Evolutionary conservation across 2,797 vertebrate species (phyloP).

Genomic region (Falco peregrinus): DNA sequence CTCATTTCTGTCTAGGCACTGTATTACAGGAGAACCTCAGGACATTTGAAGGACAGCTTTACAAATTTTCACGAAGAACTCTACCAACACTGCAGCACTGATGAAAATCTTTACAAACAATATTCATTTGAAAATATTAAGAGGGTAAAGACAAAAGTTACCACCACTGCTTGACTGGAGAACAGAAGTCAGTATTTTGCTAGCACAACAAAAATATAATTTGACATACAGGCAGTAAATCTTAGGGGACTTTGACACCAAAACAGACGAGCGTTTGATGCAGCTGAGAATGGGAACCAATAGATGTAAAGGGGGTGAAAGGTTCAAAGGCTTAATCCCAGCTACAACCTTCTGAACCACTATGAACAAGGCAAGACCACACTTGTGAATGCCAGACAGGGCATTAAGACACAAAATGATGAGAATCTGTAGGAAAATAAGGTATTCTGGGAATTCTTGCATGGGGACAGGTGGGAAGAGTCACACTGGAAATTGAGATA

Average conservation of each 20-base stretch:
- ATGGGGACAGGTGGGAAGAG: not conserved
- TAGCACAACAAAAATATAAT: not conserved
- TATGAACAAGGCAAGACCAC: not conserved
- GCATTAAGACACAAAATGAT: not conserved
- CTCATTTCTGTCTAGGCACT: not conserved
- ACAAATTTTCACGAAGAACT: not conserved
- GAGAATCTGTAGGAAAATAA: not conserved
- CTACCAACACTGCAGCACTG: not conserved
- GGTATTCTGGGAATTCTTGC: not conserved
- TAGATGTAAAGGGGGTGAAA: not conserved
- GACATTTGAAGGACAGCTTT: not conserved
- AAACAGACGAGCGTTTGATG: fast-evolving
- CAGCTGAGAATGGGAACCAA: not conserved
- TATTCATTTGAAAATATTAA: not conserved
- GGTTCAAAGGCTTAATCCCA: not conserved
- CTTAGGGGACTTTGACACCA: not conserved
- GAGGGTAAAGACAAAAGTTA: not conserved
- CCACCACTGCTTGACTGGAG: not conserved
- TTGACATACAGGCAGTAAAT: not conserved
- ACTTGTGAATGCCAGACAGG: not conserved
- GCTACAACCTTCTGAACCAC: not conserved
- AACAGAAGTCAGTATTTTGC: not conserved
- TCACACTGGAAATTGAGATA: not conserved
- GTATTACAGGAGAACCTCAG: not conserved
- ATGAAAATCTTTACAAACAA: not conserved